Percentiles rank a stretch among this genome's conserved stretches.
Evolutionary conservation across 2,113 vertebrate species (phyloP).

Genomic region (Crotalus viridis): DNA sequence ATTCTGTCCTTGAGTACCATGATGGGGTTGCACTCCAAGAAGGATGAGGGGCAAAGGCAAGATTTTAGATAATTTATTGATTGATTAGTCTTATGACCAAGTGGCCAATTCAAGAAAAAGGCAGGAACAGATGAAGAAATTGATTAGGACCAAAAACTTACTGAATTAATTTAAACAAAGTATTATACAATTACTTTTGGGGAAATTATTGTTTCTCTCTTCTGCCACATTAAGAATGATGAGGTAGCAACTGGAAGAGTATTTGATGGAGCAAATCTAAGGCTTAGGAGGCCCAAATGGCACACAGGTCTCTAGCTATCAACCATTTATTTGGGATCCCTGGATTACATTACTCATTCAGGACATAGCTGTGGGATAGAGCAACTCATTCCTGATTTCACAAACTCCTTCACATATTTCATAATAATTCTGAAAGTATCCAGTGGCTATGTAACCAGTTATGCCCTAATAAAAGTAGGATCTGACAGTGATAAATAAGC

Average conservation of each 20-base stretch:
- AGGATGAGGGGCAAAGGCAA: not conserved
- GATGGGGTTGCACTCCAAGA: not conserved
- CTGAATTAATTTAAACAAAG: not conserved
- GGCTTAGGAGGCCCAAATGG: not conserved
- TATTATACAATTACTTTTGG: not conserved
- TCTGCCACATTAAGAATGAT: not conserved
- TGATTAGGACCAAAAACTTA: not conserved
- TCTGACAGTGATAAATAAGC: too few species aligned
- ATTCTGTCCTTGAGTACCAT: not conserved
- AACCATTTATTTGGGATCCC: not conserved
- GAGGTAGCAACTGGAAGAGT: not conserved
- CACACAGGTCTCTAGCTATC: not conserved
- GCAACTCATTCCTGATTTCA: not conserved
- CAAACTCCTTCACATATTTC: not conserved
- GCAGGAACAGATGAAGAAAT: not conserved
- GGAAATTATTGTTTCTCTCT: not conserved
- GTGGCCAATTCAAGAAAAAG: not conserved
- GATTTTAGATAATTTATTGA: not conserved
- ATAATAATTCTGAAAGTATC: not conserved
- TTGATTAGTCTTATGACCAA: not conserved
- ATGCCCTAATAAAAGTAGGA: not conserved
- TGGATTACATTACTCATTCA: not conserved
- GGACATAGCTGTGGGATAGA: not conserved
- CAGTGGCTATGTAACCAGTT: not conserved
- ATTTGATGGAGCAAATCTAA: not conserved